Conservation (phyloP, 2,888 invertebrate genomes). For the Dascillus cervinus region DNA sequence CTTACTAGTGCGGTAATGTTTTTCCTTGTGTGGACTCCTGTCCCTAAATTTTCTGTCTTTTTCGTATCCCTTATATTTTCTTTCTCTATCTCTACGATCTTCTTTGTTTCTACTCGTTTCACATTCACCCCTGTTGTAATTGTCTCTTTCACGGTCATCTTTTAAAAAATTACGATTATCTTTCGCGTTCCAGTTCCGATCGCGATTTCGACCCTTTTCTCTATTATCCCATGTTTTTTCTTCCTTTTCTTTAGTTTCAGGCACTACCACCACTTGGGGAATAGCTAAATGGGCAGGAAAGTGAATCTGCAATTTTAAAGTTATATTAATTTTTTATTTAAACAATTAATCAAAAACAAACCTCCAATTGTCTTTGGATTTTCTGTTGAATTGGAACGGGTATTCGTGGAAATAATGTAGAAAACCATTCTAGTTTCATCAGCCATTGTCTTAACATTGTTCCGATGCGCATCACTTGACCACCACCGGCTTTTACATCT, state of each 20-base stretch:
- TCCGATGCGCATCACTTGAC: conserved; percentile 87
- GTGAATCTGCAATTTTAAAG: no score
- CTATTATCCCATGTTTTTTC: conserved; percentile 20
- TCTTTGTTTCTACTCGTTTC: conserved; percentile 32
- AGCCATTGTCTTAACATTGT: conserved; percentile 88
- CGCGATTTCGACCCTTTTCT: conserved; percentile 26
- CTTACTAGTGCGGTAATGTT: no score
- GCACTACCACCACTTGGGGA: conserved; percentile 15
- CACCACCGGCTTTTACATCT: conserved; percentile 97
- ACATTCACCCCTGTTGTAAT: conserved; percentile 24
- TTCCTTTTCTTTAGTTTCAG: conserved; percentile 28
- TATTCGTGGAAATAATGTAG: conserved; percentile 95
- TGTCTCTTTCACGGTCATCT: conserved; percentile 29
- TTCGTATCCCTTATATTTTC: conserved; percentile 22
- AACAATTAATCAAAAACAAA: conserved; percentile 24
- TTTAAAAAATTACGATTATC: conserved; percentile 33
- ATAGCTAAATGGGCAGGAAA: conserved; percentile 36
- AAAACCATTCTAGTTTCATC: conserved; percentile 97
- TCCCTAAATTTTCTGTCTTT: conserved; percentile 35
- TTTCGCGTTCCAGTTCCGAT: conserved; percentile 24
- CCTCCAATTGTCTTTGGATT: conserved; percentile 66
- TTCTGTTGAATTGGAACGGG: conserved; percentile 96
- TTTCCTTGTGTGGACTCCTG: conserved; percentile 38
- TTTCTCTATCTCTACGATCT: conserved; percentile 17
- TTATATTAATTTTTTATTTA: background rate